Percentiles rank a stretch among this genome's conserved stretches.
Conservation (phyloP, 1,140 invertebrate species). For the Dreissena polymorpha region DNA sequence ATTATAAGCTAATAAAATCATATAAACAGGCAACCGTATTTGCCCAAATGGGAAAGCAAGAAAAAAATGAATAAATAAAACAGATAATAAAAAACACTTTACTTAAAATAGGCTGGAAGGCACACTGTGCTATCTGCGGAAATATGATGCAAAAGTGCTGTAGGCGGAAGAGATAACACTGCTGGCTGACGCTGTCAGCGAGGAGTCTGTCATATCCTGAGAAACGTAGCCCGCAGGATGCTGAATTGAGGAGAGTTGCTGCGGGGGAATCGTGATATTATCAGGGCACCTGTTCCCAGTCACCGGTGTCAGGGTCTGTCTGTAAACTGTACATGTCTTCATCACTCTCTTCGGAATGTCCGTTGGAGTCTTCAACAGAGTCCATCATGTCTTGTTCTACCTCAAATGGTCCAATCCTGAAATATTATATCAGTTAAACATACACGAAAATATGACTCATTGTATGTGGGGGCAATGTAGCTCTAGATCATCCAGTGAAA, state of each 20-base stretch:
- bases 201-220: conserved; percentile 50
- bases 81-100: no score
- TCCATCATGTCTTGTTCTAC: conserved; percentile 55
- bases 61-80: no score
- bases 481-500: no score
- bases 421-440: neutral
- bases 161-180: conserved; percentile 45
- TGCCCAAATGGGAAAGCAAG: no score
- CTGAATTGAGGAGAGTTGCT: conserved; percentile 11
- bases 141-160: conserved; percentile 44
- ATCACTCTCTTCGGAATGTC: conserved; percentile 50
- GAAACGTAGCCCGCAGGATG: conserved; percentile 37
- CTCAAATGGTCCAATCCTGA: conserved; percentile 50
- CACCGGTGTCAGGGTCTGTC: conserved; percentile 31
- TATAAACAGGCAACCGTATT: no score
- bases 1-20: no score
- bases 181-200: conserved; percentile 45
- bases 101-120: no score
- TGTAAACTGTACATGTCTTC: conserved; percentile 10
- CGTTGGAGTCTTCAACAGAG: conserved; percentile 50
- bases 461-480: no score
- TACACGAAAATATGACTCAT: neutral
- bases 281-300: conserved; percentile 49
- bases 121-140: conserved; percentile 8
- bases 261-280: conserved; percentile 33